Percentiles rank a stretch among this genome's conserved stretches.
Evolutionary conservation across 2,113 vertebrate genomes (phyloP).

Genomic region (Sclerurus mexicanus): DNA sequence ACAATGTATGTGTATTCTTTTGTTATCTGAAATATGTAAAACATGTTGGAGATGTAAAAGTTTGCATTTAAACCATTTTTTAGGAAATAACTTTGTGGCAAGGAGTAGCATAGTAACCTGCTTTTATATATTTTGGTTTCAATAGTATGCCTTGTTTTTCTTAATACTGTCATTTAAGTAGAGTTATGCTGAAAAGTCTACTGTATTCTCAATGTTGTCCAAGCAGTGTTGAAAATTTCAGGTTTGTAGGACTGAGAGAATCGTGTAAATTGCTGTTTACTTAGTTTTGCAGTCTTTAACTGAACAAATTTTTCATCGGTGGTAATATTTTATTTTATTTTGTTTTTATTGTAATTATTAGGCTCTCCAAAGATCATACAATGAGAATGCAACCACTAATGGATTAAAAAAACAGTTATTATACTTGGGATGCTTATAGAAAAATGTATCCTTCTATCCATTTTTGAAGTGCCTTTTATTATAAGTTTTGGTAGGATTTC

Average conservation of each 20-base stretch:
- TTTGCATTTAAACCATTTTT: conserved; percentile 73
- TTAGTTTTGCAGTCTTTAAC: conserved; percentile 26
- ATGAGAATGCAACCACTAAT: conserved; percentile 7
- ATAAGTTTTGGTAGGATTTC: not conserved
- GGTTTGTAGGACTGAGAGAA: conserved; percentile 41
- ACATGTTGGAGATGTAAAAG: conserved; percentile 79
- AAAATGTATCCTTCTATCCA: not conserved
- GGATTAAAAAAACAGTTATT: not conserved
- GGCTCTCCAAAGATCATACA: not conserved
- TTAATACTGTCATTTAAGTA: conserved; percentile 39
- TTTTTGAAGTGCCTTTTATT: not conserved
- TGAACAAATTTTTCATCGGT: conserved; percentile 54
- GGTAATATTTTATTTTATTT: conserved; percentile 68
- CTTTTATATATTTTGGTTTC: conserved; percentile 57
- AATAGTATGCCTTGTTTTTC: conserved; percentile 17
- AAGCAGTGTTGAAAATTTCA: conserved; percentile 56
- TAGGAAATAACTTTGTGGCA: not conserved
- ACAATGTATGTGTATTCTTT: conserved; percentile 92
- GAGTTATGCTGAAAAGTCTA: conserved; percentile 22
- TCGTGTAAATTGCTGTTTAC: not conserved
- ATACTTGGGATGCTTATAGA: not conserved
- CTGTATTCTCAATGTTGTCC: conserved; percentile 44
- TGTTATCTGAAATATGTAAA: conserved; percentile 75
- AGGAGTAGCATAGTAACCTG: conserved; percentile 37
- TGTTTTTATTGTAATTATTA: not conserved